Evolutionary conservation across 2,888 invertebrate species (phyloP), one percentile per base, ranked within the genome.

Genomic region (Andrena dorsata): DNA sequence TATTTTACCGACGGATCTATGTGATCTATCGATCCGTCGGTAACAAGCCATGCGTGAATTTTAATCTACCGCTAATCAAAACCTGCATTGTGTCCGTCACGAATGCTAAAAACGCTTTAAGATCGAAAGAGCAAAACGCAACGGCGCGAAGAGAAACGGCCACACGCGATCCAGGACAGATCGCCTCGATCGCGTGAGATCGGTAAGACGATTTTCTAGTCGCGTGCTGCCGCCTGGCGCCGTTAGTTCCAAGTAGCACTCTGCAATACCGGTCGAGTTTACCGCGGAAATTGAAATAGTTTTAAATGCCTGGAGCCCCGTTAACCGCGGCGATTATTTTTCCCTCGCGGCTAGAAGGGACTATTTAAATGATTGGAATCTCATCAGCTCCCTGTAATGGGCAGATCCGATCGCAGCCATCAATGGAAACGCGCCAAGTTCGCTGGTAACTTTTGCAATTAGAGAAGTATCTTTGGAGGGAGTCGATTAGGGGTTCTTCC

Each of bases 151-250:
- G 10, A 6, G 41, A 51, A 4, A 10, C 41, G 41, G 16, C 41
- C 41, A 5, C 41, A 41, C 41, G 41, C 41, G 26, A 35, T 32
- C 6, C 26, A 5, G 0, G 7, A n/a, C 30, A 53, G 53, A 56
- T 78, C 47, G 7, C 20, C 47, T 47, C 35, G 65, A 69, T 79
- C 56, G 2, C 23, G 49, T n/a, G 20, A 20, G 68, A 88, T 88
- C 88, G 87, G 85, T 86, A 83, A 80, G 63, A 70, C 75, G 69
- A 78, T 79, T 58, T 68, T 7, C 70, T 63, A 78, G 64, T 78
- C 49, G 10, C 13, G 82, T 88, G 88, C 82, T 76, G 88, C 88
- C 86, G 76, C 26, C 87, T 84, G 23, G 60, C 28, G 79, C 2
- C n/a, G 1, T 10, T 2, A 7, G 2, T 6, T 53, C 53, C 6